A percentile compares a stretch with the other conserved stretches of the same genome.
Evolutionary conservation across 2,113 vertebrate species (phyloP).

Genomic region (Alectura lathami): DNA sequence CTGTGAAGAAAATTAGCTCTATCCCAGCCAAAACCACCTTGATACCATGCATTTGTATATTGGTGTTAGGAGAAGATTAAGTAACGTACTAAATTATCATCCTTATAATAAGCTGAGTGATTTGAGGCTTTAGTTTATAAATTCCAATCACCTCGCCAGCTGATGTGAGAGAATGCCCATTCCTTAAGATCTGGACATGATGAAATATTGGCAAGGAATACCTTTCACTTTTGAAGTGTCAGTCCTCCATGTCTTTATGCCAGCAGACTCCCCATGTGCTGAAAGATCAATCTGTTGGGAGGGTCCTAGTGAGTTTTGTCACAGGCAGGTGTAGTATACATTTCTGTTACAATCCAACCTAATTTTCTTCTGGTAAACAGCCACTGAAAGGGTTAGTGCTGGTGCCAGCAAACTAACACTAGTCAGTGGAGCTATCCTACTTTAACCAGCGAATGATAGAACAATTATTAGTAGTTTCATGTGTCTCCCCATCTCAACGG

Average conservation of each 20-base stretch:
- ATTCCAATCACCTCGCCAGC: background rate
- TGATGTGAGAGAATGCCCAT: background rate
- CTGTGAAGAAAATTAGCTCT: background rate
- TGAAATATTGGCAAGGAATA: background rate
- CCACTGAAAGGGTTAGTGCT: background rate
- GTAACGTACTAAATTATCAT: background rate
- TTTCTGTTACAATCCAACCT: background rate
- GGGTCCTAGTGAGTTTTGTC: background rate
- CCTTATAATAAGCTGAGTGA: background rate
- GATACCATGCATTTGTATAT: background rate
- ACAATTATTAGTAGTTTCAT: background rate
- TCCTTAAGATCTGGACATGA: background rate
- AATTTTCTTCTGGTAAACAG: background rate
- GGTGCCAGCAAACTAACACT: background rate
- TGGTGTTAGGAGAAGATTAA: background rate
- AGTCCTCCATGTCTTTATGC: background rate
- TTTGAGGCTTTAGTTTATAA: background rate
- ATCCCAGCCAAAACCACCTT: background rate
- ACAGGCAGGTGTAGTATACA: too few species aligned
- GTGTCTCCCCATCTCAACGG: fast-evolving
- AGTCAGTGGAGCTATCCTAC: background rate
- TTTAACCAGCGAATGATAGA: background rate
- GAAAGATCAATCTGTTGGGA: background rate
- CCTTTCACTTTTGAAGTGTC: background rate
- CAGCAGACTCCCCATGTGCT: background rate